These are phyloP conservation scores for Scylla paramamosain DNA, from an alignment of 1,140 invertebrate species.

Conservation along the genomic window DNA sequence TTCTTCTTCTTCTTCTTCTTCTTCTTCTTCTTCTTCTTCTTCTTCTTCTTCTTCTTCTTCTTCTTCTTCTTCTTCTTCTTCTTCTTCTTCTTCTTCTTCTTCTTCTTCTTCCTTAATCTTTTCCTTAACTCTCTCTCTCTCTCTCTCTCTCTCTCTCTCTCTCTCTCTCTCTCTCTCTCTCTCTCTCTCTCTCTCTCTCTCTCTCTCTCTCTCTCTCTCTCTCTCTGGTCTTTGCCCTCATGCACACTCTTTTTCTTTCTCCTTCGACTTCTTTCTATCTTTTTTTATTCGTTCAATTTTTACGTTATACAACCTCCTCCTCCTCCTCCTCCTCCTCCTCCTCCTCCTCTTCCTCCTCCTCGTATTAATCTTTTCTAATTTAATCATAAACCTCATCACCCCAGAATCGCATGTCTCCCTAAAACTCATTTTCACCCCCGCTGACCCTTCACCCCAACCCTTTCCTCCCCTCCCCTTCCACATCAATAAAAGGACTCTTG, in stretches of 20 bases:
- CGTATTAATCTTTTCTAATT: not conserved
- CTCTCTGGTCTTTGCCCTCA: not conserved
- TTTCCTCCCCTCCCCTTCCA: too few relatives aligned
- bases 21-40: not conserved
- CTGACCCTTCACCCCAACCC: too few relatives aligned
- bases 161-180: not conserved
- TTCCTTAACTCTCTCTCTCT: not conserved
- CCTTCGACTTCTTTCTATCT: not conserved
- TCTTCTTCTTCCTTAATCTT: not conserved
- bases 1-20: not conserved
- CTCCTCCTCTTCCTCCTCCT: not conserved
- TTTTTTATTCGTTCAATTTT: not conserved
- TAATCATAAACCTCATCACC: too few relatives aligned
- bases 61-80: not conserved
- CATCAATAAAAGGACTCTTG: too few relatives aligned
- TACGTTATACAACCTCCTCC: not conserved
- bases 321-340: not conserved
- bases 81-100: not conserved
- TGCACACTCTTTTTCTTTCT: not conserved
- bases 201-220: not conserved
- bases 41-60: not conserved
- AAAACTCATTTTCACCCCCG: too few relatives aligned
- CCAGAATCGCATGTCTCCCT: too few relatives aligned
- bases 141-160: not conserved
- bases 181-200: not conserved